Evolutionary conservation across 2,888 invertebrate genomes (phyloP).

Genomic region (Ichneumoninae sp.): DNA sequence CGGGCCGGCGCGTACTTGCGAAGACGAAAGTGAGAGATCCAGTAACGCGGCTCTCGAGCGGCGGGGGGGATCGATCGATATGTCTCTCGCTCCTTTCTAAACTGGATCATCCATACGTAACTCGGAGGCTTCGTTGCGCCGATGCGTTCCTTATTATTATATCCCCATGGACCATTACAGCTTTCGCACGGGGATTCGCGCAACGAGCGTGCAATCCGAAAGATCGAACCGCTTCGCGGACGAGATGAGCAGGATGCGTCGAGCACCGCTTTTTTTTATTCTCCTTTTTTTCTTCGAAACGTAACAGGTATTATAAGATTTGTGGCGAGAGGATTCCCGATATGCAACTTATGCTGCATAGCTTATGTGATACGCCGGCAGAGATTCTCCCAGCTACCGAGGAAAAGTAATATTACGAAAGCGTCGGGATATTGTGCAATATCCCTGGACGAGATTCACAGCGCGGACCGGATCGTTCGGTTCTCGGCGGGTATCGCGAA

Average conservation of each 20-base stretch:
- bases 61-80: constrained; percentile 8
- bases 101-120: constrained; percentile 63
- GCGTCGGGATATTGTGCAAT: constrained; percentile 28
- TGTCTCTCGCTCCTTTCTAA: constrained; percentile 63
- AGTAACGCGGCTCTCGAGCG: background rate
- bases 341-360: constrained; percentile 13
- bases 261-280: constrained; percentile 7
- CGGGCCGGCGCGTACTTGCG: constrained; percentile 24
- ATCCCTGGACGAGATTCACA: constrained; percentile 13
- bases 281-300: constrained; percentile 16
- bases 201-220: constrained; percentile 29
- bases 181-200: constrained; percentile 9
- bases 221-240: constrained; percentile 25
- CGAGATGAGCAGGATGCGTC: constrained; percentile 16
- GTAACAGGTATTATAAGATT: constrained; percentile 56
- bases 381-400: constrained; percentile 30
- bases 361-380: background rate
- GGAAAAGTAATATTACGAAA: constrained; percentile 50
- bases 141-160: constrained; percentile 41
- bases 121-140: constrained; percentile 51
- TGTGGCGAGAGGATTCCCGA: constrained; percentile 27
- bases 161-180: constrained; percentile 22
- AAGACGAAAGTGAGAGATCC: constrained; percentile 65
- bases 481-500: constrained; percentile 17
- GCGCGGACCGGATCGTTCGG: constrained; percentile 14